These are phyloP conservation scores for Mongoloraphidia duomilia DNA, from an alignment of 2,888 invertebrate genomes.

Conservation along the genomic window DNA sequence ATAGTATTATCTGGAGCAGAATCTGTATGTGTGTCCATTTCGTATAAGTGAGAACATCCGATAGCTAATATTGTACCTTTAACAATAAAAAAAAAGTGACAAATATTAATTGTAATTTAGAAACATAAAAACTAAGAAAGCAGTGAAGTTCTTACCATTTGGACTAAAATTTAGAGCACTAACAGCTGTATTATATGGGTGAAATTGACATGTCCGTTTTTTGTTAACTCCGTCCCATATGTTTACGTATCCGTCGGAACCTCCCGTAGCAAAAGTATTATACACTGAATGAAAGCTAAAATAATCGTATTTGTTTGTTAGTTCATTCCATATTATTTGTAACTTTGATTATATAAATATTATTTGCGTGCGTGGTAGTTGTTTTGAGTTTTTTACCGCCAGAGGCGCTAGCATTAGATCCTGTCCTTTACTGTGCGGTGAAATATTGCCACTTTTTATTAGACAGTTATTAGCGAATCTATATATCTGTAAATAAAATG, in stretches of 20 bases:
- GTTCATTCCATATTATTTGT: background rate
- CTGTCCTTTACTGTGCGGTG: too few relatives aligned
- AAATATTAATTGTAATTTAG: too few relatives aligned
- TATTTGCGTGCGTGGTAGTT: too few relatives aligned
- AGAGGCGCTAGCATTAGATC: too few relatives aligned
- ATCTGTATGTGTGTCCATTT: slow-evolving; percentile 68
- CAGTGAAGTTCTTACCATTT: slow-evolving; percentile 47
- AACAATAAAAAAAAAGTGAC: slow-evolving; percentile 13
- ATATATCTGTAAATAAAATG: too few relatives aligned
- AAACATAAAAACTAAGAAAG: too few relatives aligned
- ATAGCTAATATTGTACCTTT: slow-evolving; percentile 74
- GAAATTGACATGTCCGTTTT: slow-evolving; percentile 94
- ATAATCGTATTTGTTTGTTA: background rate
- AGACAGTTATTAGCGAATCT: too few relatives aligned
- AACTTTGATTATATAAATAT: background rate
- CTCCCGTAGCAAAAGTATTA: slow-evolving; percentile 96
- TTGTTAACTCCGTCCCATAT: slow-evolving; percentile 99
- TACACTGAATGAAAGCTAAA: slow-evolving; percentile 85
- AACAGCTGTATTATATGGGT: slow-evolving; percentile 90
- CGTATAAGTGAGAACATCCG: slow-evolving; percentile 89
- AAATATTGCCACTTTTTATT: too few relatives aligned
- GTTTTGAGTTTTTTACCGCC: background rate
- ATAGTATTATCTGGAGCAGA: slow-evolving; percentile 72
- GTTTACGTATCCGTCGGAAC: slow-evolving; percentile 95
- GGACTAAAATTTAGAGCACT: slow-evolving; percentile 87